Evolutionary conservation across 1,140 invertebrate species (phyloP).

Genomic region (Eriosoma lanigerum): DNA sequence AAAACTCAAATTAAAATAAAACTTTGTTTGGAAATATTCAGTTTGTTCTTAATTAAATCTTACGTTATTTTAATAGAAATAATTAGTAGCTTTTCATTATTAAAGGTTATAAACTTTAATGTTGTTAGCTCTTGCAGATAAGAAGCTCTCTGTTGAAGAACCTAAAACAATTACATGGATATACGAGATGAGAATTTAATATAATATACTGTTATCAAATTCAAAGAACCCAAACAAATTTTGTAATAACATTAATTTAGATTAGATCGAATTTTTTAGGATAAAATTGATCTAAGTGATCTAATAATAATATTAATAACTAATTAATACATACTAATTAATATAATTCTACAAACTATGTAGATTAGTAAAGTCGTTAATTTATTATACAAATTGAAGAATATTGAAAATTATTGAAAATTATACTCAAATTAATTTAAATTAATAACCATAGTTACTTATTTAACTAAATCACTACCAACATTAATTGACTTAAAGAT

Average conservation of each 20-base stretch:
- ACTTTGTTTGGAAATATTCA: slow-evolving; percentile 9
- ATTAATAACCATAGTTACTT: too few species aligned
- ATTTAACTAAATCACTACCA: not conserved
- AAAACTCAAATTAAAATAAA: not conserved
- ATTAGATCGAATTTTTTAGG: slow-evolving; percentile 19
- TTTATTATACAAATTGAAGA: not conserved
- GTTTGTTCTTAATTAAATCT: slow-evolving; percentile 35
- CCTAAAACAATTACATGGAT: slow-evolving; percentile 19
- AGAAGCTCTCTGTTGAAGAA: slow-evolving; percentile 27
- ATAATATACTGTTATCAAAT: slow-evolving; percentile 35
- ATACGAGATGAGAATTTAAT: slow-evolving; percentile 2
- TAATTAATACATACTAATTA: not conserved
- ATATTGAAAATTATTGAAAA: not conserved
- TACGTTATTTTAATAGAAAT: slow-evolving; percentile 27
- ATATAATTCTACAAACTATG: not conserved
- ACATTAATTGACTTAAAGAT: not conserved
- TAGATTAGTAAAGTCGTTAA: slow-evolving; percentile 12
- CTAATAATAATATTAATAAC: not conserved
- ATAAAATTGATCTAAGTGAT: slow-evolving; percentile 16
- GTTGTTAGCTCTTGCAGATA: slow-evolving; percentile 25
- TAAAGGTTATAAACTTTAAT: slow-evolving; percentile 31
- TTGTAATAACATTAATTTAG: slow-evolving; percentile 35
- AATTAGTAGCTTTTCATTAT: slow-evolving; percentile 34
- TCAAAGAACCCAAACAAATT: slow-evolving; percentile 35
- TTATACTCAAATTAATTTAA: not conserved